Evolutionary conservation across 2,888 invertebrate genomes (phyloP), one percentile per base, ranked within the genome.

Genomic region (Perizoma flavofasciatum): DNA sequence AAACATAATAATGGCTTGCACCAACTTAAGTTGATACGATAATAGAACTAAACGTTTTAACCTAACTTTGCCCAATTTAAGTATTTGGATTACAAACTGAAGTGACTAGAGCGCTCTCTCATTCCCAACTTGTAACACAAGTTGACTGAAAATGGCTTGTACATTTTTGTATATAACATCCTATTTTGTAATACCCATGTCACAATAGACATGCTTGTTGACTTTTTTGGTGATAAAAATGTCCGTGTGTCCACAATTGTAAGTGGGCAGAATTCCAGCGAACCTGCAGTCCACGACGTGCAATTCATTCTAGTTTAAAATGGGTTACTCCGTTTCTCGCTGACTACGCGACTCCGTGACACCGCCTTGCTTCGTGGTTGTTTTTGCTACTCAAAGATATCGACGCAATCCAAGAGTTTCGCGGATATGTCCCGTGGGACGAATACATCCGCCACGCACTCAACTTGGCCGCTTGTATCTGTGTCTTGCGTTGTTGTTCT

Each of bases 281-380:
- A 86, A 88, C 88, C 89, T 88, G 88, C 85, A 87, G 83, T 82
- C 85, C 86, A 86, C 86, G 86, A 86, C 84, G 82, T 83, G 86
- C 88, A 88, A 89, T 89, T 89, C 88, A 89, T 89, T 88, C 87
- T 85, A 84, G 86, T 88, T 88, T 88, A 86, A 89, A 89, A 88
- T 89, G 83, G 89, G 88, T 88, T 88, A 88, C 83, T 86, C 84
- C 82, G 83, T 86, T 89, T 87, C 83, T 81, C 83, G 88, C 86
- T 89, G 89, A 89, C 86, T 86, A 79, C 79, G 85, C 87, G 82
- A 76, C 78, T 83, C 81, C 75, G 82, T 86, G 86, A 88, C 88
- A 87, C 82, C 80, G 76, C 78, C 77, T 81, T 81, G 70, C 73
- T 71, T 70, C 70, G 59, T 66, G 71, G 80, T 81, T 80, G 80